These are phyloP conservation scores for Megathymus violae DNA, from an alignment of 1,140 invertebrate species.

Conservation along the genomic window DNA sequence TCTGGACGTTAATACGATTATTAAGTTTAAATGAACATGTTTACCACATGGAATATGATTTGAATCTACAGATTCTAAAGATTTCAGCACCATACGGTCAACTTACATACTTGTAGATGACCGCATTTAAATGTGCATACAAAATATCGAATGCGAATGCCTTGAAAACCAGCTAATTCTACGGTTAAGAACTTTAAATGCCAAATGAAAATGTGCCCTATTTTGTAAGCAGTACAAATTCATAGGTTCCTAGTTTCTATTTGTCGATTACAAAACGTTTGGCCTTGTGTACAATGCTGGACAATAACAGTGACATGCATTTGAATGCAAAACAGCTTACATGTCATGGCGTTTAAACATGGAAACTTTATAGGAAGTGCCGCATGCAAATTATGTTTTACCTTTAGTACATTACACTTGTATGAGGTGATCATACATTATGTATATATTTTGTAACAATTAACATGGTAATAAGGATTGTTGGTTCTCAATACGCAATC, in stretches of 20 bases:
- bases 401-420: constrained; percentile 16
- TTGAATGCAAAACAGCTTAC: constrained; percentile 76
- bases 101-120: constrained; percentile 55
- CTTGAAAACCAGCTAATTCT: constrained; percentile 39
- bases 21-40: neutral
- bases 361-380: constrained; percentile 65
- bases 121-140: constrained; percentile 78
- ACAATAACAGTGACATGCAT: constrained; percentile 72
- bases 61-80: constrained; percentile 11
- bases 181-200: constrained; percentile 21
- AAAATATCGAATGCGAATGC: constrained; percentile 75
- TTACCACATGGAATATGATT: constrained; percentile 1
- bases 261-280: constrained; percentile 37
- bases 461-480: constrained; percentile 1
- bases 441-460: constrained; percentile 22
- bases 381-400: constrained; percentile 43
- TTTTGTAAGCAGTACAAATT: constrained; percentile 11
- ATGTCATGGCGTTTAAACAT: constrained; percentile 69
- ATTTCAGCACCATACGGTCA: constrained; percentile 14
- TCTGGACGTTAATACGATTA: no score
- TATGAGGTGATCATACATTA: constrained; percentile 23
- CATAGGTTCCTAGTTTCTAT: constrained; percentile 17
- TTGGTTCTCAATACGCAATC: neutral
- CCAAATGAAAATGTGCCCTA: constrained; percentile 11
- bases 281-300: constrained; percentile 60